These are phyloP conservation scores for Cosmia pyralina DNA, from an alignment of 2,888 invertebrate genomes.

Conservation along the genomic window DNA sequence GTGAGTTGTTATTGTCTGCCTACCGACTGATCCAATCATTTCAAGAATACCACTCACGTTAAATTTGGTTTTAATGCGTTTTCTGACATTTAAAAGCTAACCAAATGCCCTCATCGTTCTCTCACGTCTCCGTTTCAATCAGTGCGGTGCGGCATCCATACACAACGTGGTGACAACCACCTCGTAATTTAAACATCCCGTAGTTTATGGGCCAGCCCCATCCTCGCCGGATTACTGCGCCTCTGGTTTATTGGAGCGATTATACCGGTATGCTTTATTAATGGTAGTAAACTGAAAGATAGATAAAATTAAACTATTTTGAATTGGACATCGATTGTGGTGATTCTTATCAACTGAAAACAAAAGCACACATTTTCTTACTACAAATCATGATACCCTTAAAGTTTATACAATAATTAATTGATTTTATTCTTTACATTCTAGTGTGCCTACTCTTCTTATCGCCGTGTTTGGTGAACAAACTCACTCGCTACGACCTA, in stretches of 20 bases:
- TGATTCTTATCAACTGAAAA: too few relatives aligned
- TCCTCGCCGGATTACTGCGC: background rate
- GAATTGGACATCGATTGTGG: too few relatives aligned
- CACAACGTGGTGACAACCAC: background rate
- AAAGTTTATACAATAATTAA: too few relatives aligned
- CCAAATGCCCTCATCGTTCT: background rate
- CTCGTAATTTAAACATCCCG: too few relatives aligned
- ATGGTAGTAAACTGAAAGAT: background rate
- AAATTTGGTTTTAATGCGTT: background rate
- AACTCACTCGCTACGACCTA: too few relatives aligned
- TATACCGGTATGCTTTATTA: background rate
- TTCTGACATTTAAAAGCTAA: background rate
- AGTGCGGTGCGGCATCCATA: conserved; percentile 29
- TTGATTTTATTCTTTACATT: too few relatives aligned
- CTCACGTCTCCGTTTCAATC: conserved; percentile 25
- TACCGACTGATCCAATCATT: background rate
- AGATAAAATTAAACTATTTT: too few relatives aligned
- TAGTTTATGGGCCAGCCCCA: conserved; percentile 20
- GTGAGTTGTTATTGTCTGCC: too few relatives aligned
- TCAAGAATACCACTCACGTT: background rate
- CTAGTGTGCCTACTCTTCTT: too few relatives aligned
- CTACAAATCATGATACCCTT: too few relatives aligned
- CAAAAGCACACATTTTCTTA: too few relatives aligned
- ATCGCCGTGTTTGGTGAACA: too few relatives aligned
- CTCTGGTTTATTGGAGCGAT: conserved; percentile 15